Evolutionary conservation across 2,888 invertebrate species (phyloP).

Genomic region (Troides helena): DNA sequence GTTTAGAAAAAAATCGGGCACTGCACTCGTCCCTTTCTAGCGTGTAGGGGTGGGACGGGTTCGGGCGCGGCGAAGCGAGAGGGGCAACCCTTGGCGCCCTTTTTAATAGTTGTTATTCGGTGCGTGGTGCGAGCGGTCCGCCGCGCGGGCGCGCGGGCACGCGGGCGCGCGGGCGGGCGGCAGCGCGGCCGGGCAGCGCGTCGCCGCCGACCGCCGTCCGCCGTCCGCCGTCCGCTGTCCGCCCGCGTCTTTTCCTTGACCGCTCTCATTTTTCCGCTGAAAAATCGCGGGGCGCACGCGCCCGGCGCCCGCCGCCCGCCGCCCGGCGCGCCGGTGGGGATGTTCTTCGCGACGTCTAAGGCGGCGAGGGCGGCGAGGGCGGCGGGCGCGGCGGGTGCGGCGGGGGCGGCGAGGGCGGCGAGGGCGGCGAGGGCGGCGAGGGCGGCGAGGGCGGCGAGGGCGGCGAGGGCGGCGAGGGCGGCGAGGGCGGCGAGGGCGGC

Average conservation of each 20-base stretch:
- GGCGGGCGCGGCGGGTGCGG: slow-evolving; percentile 78
- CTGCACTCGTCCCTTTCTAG: slow-evolving; percentile 68
- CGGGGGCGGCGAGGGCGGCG: too few species aligned
- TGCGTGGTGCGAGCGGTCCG: slow-evolving; percentile 69
- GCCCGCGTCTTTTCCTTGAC: slow-evolving; percentile 75
- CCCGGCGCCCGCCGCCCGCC: slow-evolving; percentile 45
- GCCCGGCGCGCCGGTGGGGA: slow-evolving; percentile 59
- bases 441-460: slow-evolving; percentile 68
- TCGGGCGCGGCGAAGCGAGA: slow-evolving; percentile 72
- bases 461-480: slow-evolving; percentile 79
- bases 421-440: slow-evolving; percentile 79
- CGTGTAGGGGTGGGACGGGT: slow-evolving; percentile 62
- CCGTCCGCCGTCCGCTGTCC: slow-evolving; percentile 51
- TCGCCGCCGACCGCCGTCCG: slow-evolving; percentile 35
- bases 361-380: slow-evolving; percentile 79
- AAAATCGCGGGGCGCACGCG: slow-evolving; percentile 79
- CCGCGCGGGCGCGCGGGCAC: slow-evolving; percentile 40
- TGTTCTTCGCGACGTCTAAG: slow-evolving; percentile 78
- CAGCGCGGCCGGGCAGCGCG: slow-evolving; percentile 42
- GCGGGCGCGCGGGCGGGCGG: slow-evolving; percentile 39
- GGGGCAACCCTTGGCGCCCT: slow-evolving; percentile 71
- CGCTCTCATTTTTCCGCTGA: slow-evolving; percentile 80
- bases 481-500: slow-evolving; percentile 71
- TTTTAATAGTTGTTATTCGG: slow-evolving; percentile 76
- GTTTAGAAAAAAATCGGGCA: slow-evolving; percentile 76